Base-by-base conservation (phyloP, 2,888 invertebrate species). In the Cosmorhoe ocellata region DNA sequence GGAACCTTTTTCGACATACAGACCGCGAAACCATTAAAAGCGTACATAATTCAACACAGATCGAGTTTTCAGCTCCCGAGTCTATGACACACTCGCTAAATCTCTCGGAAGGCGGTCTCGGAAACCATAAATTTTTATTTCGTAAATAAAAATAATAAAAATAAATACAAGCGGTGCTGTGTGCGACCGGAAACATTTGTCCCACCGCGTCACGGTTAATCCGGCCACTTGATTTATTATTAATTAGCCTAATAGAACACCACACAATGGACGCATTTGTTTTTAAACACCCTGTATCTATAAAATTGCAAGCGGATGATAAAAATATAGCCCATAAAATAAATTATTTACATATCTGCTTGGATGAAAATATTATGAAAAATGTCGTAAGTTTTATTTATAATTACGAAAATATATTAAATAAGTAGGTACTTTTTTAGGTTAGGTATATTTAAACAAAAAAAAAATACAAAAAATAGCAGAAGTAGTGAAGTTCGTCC, bases 71-170 rank as follows among this genome's bases (percentile, higher is more conserved):
- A 79, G 78, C 79, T 76, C 72, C 75, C 78, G 75, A 81, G 81
- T 86, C 87, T 88, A 85, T 86, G 88, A 84, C 87, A 81, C 78
- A 76, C 81, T 77, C 84, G 85, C 86, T 86, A 86, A 86, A 88
- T 88, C 88, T 87, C 84, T 78, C 81, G 78, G 83, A 87, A 89
- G 89, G 89, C 89, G 89, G 85, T 82, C 80, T 76, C 74, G 63
- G 56, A 67, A 71, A 66, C 79, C 78, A 84, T 90, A 89, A 88
- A 89, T 89, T 88, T 81, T 80, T 86, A 81, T 85, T 85, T 81
- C 74, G 79, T 81, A 84, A 84, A 87, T 84, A 84, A 89, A 86
- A 89, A 88, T 85, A 88, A 87, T 84, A 83, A 81, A 84, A 84
- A 86, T 82, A 83, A 84, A 84, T 80, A 83, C 84, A 82, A 76